A percentile compares a stretch with the other conserved stretches of the same genome.
Conservation (phyloP, 1,140 invertebrate genomes). For the Brachionus plicatilis region DNA sequence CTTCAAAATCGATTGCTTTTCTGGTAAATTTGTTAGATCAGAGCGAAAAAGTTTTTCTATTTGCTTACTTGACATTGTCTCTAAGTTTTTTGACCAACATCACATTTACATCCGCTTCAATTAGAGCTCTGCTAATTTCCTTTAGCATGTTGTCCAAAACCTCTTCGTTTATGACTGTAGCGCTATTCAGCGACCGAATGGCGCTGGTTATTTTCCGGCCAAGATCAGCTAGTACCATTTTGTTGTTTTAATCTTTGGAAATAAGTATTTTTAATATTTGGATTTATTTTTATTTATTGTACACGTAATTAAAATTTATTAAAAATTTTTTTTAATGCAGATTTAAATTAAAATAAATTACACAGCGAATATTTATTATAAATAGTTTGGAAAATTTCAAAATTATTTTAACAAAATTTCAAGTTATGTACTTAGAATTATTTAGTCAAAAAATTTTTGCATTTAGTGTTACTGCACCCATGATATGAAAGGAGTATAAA, state of each 20-base stretch:
- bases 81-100: conserved; percentile 87
- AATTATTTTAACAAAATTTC: not conserved
- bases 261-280: not conserved
- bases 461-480: too few species aligned
- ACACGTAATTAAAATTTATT: conserved; percentile 18
- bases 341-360: not conserved
- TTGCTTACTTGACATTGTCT: conserved; percentile 82
- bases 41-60: not conserved
- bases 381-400: not conserved
- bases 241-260: conserved; percentile 46
- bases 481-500: too few species aligned
- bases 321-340: not conserved
- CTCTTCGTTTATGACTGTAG: conserved; percentile 95
- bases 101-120: conserved; percentile 99
- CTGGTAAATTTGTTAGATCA: not conserved
- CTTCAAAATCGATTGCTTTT: conserved; percentile 94
- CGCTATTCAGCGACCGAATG: conserved; percentile 90
- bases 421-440: too few species aligned
- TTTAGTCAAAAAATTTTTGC: too few species aligned
- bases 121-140: conserved; percentile 89
- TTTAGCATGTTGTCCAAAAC: conserved; percentile 98
- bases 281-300: not conserved
- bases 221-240: conserved; percentile 99
- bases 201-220: conserved; percentile 98
- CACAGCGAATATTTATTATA: not conserved